Base-by-base conservation (phyloP, 2,888 invertebrate species). In the Polyommatus iphigenia region DNA sequence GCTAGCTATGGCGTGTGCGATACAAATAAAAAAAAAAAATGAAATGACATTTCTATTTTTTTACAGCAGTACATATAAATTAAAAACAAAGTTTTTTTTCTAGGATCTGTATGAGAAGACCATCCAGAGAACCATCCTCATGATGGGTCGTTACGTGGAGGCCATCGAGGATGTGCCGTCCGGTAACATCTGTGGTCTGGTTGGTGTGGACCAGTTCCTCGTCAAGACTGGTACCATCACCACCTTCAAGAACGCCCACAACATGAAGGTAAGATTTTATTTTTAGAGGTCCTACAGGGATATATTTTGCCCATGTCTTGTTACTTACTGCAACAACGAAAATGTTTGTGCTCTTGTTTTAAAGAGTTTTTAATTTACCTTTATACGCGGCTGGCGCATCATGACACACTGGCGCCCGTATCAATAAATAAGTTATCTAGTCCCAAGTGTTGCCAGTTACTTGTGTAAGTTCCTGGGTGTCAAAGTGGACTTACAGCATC, bases 61-160 rank as follows among this genome's bases (percentile, higher is more conserved):
- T 59, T 41, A 46, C 3, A 46, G 46, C 24, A 62, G 29, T 18
- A 3, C 6, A 67, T 6, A 67, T 7, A 29, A 8, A 41, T 20
- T 32, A n/a, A 41, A 57, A 32, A 1, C 50, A 29, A 62, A n/a
- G n/a, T 41, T 29, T 78, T 72, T 79, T 75, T 79, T 54, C 0
- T 81, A 93, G 94, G 99, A 99, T 95, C 92, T 99, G 89, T 99
- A 98, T 88, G 99, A 99, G 94, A 99, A 99, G 95, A 98, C 98
- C 84, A 99, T 99, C 93, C 99, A 99, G 95, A 97, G 99, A 94
- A 99, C 99, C 80, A 99, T 99, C 90, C 96, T 99, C 87, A 99
- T 99, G 99, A 99, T 99, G 99, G 99, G 99, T 83, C 98, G 99
- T 95, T 99, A 99, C 88, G 98, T 98, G 80, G 99, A 99, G 94